Percentiles rank a stretch among this genome's conserved stretches.
These are phyloP conservation scores for Cossypha dichroa DNA, from an alignment of 2,797 vertebrate species.

Conservation along the genomic window DNA sequence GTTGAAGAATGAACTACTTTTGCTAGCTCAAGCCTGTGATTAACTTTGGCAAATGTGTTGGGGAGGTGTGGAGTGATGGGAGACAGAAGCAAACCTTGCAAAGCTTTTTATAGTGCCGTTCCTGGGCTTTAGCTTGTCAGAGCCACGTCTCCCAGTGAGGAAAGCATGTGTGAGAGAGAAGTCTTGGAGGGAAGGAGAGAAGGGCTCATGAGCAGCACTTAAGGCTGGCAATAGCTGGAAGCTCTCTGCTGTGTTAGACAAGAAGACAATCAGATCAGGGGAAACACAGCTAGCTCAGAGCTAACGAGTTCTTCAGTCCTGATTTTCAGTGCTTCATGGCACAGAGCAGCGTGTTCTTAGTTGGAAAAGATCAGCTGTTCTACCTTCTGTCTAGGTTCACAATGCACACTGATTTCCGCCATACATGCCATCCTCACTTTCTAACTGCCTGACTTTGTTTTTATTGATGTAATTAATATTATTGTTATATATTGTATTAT, in stretches of 20 bases:
- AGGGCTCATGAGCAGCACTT: background rate
- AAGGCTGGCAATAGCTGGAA: background rate
- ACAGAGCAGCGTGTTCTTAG: background rate
- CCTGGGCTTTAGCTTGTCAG: background rate
- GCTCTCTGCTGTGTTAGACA: background rate
- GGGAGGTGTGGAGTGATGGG: background rate
- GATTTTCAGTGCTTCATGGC: background rate
- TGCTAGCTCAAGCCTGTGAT: background rate
- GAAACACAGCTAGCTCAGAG: background rate
- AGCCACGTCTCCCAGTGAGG: background rate
- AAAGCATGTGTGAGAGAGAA: background rate
- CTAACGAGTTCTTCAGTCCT: background rate
- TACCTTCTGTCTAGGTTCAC: background rate
- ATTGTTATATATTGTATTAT: background rate
- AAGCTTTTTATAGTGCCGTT: background rate
- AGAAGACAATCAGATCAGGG: background rate
- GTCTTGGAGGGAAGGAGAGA: background rate
- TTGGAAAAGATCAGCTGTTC: background rate
- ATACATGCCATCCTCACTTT: rapidly evolving
- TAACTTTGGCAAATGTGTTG: rapidly evolving
- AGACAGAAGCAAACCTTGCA: background rate
- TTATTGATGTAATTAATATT: background rate
- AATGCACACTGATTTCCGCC: background rate
- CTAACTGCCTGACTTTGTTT: background rate
- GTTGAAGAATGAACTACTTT: background rate